These are phyloP conservation scores for Phaetusa simplex DNA, from an alignment of 2,113 vertebrate genomes.

Conservation along the genomic window DNA sequence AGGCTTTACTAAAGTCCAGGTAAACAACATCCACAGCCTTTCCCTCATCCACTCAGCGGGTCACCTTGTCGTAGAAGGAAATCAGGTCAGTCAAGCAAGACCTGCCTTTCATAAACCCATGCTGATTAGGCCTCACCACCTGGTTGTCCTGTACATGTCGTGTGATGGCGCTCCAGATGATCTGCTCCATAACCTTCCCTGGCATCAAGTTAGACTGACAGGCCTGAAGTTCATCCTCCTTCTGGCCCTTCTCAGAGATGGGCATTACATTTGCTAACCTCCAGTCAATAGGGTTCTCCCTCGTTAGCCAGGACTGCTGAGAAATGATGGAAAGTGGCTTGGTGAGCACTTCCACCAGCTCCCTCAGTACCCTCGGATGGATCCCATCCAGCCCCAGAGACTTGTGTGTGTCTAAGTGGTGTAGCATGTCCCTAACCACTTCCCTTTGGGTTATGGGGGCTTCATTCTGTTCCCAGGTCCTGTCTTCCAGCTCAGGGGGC, in stretches of 20 bases:
- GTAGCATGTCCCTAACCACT: not conserved
- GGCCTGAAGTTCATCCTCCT: not conserved
- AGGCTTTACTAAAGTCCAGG: too few relatives aligned
- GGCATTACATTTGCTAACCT: not conserved
- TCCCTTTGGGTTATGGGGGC: not conserved
- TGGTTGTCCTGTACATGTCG: not conserved
- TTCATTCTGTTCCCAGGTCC: not conserved
- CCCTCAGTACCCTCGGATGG: too few relatives aligned
- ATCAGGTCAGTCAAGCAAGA: not conserved
- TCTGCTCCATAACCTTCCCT: not conserved
- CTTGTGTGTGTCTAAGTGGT: too few relatives aligned
- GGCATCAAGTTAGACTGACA: not conserved
- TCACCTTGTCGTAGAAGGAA: not conserved
- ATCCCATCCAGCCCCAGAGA: too few relatives aligned
- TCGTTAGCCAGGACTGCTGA: not conserved
- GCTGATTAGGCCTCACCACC: not conserved
- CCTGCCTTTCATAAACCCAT: not conserved
- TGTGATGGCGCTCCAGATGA: not conserved
- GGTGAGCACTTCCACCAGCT: not conserved
- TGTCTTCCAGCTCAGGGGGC: not conserved
- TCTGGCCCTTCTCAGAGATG: not conserved
- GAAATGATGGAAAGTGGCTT: not conserved
- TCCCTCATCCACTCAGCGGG: too few relatives aligned
- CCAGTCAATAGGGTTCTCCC: not conserved
- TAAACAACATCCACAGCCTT: too few relatives aligned